phyloP scores from a whole-genome alignment of 1,140 invertebrate species.

The Drosophila sucinea region DNA sequence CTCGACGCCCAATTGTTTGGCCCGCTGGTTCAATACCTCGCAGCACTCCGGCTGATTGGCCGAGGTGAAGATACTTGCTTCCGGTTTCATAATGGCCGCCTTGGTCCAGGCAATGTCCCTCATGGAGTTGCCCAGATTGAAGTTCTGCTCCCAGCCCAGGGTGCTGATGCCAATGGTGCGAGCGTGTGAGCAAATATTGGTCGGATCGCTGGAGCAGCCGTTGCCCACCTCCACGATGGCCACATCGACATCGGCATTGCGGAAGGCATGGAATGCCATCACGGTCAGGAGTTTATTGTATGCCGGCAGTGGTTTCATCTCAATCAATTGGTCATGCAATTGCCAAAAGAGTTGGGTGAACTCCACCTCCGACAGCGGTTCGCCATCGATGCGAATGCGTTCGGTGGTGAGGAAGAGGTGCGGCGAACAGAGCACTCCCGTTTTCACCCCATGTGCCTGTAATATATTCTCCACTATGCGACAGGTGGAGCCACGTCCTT shows the following conservation, averaged over 20 bases:
- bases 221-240: slow-evolving; percentile 98
- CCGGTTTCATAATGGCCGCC: slow-evolving; percentile 96
- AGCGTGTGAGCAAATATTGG: slow-evolving; percentile 93
- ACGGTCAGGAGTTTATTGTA: slow-evolving; percentile 98
- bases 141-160: slow-evolving; percentile 94
- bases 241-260: slow-evolving; percentile 94
- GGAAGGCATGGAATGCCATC: slow-evolving; percentile 95
- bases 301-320: slow-evolving; percentile 89
- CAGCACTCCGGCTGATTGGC: slow-evolving; percentile 89
- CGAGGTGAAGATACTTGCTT: slow-evolving; percentile 88
- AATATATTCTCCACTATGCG: slow-evolving; percentile 96
- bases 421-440: slow-evolving; percentile 98
- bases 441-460: slow-evolving; percentile 91
- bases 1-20: slow-evolving; percentile 87
- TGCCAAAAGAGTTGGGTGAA: slow-evolving; percentile 94
- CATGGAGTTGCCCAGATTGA: slow-evolving; percentile 92
- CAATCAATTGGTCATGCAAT: slow-evolving; percentile 87
- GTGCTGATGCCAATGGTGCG: slow-evolving; percentile 91
- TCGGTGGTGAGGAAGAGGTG: slow-evolving; percentile 97
- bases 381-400: slow-evolving; percentile 95
- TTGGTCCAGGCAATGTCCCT: slow-evolving; percentile 97
- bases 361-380: slow-evolving; percentile 87
- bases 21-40: slow-evolving; percentile 87
- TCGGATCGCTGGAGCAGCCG: slow-evolving; percentile 96
- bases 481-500: slow-evolving; percentile 91